These are phyloP conservation scores for Sepiola atlantica DNA, from an alignment of 2,888 invertebrate species.

Conservation along the genomic window DNA sequence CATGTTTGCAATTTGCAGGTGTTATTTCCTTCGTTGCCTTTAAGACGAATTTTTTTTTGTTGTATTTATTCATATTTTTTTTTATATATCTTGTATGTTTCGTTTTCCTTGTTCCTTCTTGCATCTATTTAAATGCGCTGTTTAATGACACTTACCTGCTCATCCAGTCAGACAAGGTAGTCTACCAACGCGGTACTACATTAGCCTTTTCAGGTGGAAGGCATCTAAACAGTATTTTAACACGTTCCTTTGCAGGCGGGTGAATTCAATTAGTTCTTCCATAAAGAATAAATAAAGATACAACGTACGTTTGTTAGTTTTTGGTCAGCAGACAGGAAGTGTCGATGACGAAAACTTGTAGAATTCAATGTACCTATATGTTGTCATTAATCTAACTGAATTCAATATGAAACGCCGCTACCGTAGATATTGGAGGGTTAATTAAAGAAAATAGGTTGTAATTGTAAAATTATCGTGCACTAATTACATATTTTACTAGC, in stretches of 20 bases:
- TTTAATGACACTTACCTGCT: neutral
- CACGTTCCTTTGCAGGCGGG: neutral
- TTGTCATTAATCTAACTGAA: no score
- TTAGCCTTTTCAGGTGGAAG: neutral
- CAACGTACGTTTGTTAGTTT: no score
- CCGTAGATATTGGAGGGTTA: no score
- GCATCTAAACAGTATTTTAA: neutral
- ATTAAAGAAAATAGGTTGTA: no score
- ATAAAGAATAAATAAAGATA: neutral
- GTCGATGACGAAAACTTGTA: no score
- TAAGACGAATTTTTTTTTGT: neutral
- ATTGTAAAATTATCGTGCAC: no score
- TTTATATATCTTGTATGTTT: no score
- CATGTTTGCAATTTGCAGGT: conserved; percentile 10
- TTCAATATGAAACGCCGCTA: no score
- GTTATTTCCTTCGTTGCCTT: conserved; percentile 32
- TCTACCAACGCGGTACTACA: neutral
- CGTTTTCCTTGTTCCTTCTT: neutral
- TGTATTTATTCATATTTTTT: neutral
- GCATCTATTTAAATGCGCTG: neutral
- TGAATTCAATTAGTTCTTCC: neutral
- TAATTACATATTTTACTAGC: no score
- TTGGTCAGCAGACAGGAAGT: no score
- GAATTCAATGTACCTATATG: no score
- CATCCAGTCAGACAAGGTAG: neutral